Evolutionary conservation across 2,888 invertebrate genomes (phyloP), one percentile per base, ranked within the genome.

Genomic region (Sacculina carcini): DNA sequence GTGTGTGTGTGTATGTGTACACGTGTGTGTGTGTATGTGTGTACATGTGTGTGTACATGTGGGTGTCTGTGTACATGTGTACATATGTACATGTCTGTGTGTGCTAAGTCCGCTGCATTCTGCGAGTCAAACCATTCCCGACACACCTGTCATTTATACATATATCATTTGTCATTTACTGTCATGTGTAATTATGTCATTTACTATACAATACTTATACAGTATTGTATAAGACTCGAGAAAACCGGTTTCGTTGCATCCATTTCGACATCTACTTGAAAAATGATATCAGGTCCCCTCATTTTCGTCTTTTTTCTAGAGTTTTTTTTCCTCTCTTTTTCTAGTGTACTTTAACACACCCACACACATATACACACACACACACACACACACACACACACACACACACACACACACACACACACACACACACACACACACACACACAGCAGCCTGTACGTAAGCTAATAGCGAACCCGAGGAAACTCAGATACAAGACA

Each of bases 1-100:
- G 36, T 49, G n/a, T 49, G 6, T 49, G 36, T 38, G 36, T 50
- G 4, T 50, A 42, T 50, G 23, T 50, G 39, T 50, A 50, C 39
- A 42, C 39, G 23, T 40, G 23, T 50, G 23, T 44, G n/a, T 50
- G 23, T 50, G 39, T 50, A 36, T 49, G 21, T 49, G 21, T 49
- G 21, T 49, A 40, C 36, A 40, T 49, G 21, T 38, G n/a, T 40
- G 36, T 40, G 21, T 49, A 49, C 21, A 40, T 40, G n/a, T 49
- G n/a, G n/a, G 9, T 38, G 9, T 49, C 19, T 49, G 28, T 36
- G 14, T 49, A 34, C 21, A 14, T 38, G 28, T 49, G 66, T 26
- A 19, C 12, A 28, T 32, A n/a, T 23, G 10, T n/a, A n/a, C n/a
- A n/a, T n/a, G n/a, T n/a, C n/a, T n/a, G n/a, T n/a, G n/a, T 14